A percentile compares a stretch with the other conserved stretches of the same genome.
Evolutionary conservation across 1,140 invertebrate genomes (phyloP).

Genomic region (Achatina immaculata): DNA sequence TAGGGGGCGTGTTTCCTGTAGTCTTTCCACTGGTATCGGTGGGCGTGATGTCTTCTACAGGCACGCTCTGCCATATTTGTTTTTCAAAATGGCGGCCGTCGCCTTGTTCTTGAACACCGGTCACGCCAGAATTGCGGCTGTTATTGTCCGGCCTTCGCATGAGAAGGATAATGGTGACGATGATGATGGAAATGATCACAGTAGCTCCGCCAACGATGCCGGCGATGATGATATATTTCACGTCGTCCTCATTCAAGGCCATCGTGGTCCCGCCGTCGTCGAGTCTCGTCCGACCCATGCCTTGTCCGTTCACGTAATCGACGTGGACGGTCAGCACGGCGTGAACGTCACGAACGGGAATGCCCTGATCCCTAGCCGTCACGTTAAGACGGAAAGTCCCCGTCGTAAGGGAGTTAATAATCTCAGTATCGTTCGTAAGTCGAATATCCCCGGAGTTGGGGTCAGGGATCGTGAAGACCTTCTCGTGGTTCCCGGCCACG

Average conservation of each 20-base stretch:
- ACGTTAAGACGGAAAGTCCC: slow-evolving; percentile 79
- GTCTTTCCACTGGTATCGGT: slow-evolving; percentile 41
- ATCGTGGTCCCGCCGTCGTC: slow-evolving; percentile 28
- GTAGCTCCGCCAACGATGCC: slow-evolving; percentile 92
- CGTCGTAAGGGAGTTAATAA: slow-evolving; percentile 82
- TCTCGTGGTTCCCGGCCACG: slow-evolving; percentile 85
- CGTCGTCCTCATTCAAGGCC: slow-evolving; percentile 45
- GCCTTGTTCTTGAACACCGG: slow-evolving; percentile 47
- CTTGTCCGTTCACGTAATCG: slow-evolving; percentile 11
- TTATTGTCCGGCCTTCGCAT: slow-evolving; percentile 44
- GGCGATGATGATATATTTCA: slow-evolving; percentile 80
- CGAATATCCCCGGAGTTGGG: slow-evolving; percentile 82
- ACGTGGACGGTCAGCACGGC: slow-evolving; percentile 38
- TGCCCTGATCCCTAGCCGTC: slow-evolving; percentile 67
- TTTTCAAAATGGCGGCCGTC: slow-evolving; percentile 46
- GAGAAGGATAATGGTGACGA: slow-evolving; percentile 52
- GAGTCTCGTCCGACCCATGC: slow-evolving; percentile 1
- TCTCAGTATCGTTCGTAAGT: slow-evolving; percentile 79
- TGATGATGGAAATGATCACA: slow-evolving; percentile 88
- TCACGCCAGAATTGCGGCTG: slow-evolving; percentile 24
- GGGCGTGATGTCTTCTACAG: slow-evolving; percentile 43
- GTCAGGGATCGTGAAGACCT: slow-evolving; percentile 80
- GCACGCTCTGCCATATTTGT: slow-evolving; percentile 50
- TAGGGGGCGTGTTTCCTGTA: slow-evolving; percentile 9
- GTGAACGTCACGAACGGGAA: slow-evolving; percentile 54